These are phyloP conservation scores for Arenaria interpres DNA, from an alignment of 2,113 vertebrate genomes.

Conservation along the genomic window DNA sequence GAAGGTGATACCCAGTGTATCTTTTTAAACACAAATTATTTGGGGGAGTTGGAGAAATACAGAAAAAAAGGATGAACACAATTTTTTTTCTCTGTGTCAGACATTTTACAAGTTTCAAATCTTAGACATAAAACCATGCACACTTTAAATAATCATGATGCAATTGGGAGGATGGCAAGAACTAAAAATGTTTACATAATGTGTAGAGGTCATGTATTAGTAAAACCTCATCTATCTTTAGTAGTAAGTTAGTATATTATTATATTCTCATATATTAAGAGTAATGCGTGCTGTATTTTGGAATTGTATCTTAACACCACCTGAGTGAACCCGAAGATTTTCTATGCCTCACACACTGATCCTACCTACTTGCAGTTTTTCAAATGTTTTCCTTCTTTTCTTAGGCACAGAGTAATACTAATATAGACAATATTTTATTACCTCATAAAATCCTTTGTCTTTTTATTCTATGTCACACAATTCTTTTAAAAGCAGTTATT, in stretches of 20 bases:
- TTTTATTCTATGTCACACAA: neutral
- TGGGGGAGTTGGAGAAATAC: neutral
- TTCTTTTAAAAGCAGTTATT: neutral
- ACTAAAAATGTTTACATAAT: neutral
- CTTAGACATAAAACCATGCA: neutral
- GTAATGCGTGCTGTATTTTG: neutral
- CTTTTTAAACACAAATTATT: neutral
- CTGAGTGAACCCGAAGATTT: neutral
- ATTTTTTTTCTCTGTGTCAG: neutral
- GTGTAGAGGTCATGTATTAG: neutral
- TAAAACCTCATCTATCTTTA: neutral
- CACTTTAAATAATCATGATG: neutral
- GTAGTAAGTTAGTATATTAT: neutral
- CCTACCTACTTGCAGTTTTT: neutral
- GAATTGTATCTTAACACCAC: neutral
- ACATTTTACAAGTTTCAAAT: neutral
- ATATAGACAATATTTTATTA: neutral
- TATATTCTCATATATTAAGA: neutral
- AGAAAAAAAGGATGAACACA: neutral
- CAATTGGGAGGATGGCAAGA: neutral
- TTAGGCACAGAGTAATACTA: neutral
- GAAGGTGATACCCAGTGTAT: neutral
- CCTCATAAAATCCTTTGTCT: neutral
- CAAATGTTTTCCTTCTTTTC: neutral
- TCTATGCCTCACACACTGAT: neutral